These are phyloP conservation scores for Didymodactylos carnosus DNA, from an alignment of 2,888 invertebrate genomes.

Conservation along the genomic window DNA sequence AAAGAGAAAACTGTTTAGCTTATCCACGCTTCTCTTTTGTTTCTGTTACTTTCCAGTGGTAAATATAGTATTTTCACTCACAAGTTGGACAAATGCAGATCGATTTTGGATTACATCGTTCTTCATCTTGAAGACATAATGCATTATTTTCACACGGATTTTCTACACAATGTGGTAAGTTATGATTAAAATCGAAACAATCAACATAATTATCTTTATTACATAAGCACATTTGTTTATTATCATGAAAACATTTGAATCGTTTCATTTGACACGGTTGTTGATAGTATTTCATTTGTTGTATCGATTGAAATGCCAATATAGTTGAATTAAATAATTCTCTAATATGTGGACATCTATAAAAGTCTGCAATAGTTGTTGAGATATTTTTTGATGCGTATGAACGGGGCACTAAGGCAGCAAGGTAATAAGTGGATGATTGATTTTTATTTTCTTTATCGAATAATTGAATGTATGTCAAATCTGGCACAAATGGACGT, in stretches of 20 bases:
- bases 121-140: not conserved
- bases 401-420: not conserved
- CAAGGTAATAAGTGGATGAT: not conserved
- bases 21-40: too few relatives aligned
- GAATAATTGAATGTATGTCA: not conserved
- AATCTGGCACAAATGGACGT: not conserved
- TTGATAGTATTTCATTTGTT: not conserved
- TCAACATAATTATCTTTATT: not conserved
- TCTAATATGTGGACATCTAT: not conserved
- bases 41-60: too few relatives aligned
- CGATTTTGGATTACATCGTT: not conserved
- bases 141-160: not conserved
- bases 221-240: not conserved
- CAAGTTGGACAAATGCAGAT: not conserved
- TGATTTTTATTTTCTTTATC: not conserved
- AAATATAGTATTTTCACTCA: too few relatives aligned
- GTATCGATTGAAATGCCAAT: not conserved
- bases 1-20: too few relatives aligned
- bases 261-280: not conserved
- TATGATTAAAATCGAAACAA: not conserved
- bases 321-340: not conserved
- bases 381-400: not conserved
- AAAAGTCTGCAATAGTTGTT: not conserved
- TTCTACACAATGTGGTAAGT: not conserved
- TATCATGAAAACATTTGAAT: not conserved